Base-by-base conservation (phyloP, 2,888 invertebrate species). In the Heliconius sara region DNA sequence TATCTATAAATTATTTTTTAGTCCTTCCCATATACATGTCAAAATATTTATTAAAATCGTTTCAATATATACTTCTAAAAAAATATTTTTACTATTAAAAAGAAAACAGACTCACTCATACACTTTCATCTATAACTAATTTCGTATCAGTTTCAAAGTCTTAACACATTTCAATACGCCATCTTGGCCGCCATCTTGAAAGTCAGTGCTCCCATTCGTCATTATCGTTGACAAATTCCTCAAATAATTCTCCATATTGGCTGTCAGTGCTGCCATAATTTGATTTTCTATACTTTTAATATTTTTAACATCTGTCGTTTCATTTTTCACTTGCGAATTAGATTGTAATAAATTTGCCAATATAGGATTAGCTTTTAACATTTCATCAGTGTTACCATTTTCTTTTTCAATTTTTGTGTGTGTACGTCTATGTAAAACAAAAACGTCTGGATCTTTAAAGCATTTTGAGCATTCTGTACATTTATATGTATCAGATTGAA, bases 361-460 rank as follows among this genome's bases (percentile, higher is more conserved):
- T 30, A 95, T 95, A 0, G 95, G 95, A 81, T 95, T 95, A 0
- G 94, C 90, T 82, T 87, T 89, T 0, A 94, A 79, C 12, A 90
- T 93, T 43, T 93, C 89, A 1, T 90, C 88, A 22, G 83, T 86
- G 19, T 82, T 80, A 22, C 83, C 83, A 70, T 91, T 92, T 52
- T 89, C 91, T 0, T 92, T 93, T 57, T 89, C 90, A 0, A 79
- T 79, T 79, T 83, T 78, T 47, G 84, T 85, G 71, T 95, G 95
- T 0, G 86, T 85, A 0, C 95, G 81, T 81, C 90, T 91, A 77
- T 95, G 95, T 5, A 95, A 77, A 0, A 91, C 72, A 27, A 90
- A 93, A 0, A 95, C 95, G 60, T 95, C 95, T 0, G 95, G 95
- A 39, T 95, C 95, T 85, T 95, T 95, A 77, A 95, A 95, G 79